Evolutionary conservation across 1,140 invertebrate species (phyloP).

Genomic region (Holcopasites calliopsidis): DNA sequence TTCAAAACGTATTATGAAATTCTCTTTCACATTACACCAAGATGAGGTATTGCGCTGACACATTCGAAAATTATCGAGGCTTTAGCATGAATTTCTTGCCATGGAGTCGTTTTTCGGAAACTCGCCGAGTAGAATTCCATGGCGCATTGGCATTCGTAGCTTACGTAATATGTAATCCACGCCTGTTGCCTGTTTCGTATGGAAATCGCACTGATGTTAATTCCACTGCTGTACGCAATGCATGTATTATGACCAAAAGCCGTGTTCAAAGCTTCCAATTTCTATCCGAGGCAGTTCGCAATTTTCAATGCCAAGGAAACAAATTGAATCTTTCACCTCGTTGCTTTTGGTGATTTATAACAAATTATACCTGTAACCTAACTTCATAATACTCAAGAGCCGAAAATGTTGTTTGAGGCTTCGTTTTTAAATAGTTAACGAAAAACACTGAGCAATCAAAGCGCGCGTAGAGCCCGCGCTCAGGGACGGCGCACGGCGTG

Average conservation of each 20-base stretch:
- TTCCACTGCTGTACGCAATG: slow-evolving; percentile 27
- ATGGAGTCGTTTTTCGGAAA: slow-evolving; percentile 16
- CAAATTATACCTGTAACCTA: neutral
- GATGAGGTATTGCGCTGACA: too few relatives aligned
- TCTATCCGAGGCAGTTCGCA: slow-evolving; percentile 1
- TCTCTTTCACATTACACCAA: too few relatives aligned
- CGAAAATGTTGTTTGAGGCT: too few relatives aligned
- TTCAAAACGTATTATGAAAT: too few relatives aligned
- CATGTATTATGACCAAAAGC: slow-evolving; percentile 43
- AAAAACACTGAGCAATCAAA: too few relatives aligned
- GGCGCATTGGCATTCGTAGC: slow-evolving; percentile 35
- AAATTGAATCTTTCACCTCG: neutral
- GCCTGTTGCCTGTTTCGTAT: slow-evolving; percentile 29
- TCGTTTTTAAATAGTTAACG: too few relatives aligned
- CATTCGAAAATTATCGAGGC: neutral
- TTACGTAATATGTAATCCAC: slow-evolving; percentile 38
- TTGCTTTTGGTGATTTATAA: neutral
- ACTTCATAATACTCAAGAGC: too few relatives aligned
- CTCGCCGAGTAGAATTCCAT: neutral
- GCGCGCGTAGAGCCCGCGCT: too few relatives aligned
- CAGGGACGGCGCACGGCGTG: too few relatives aligned
- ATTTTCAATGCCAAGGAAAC: neutral
- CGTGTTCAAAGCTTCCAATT: slow-evolving; percentile 37
- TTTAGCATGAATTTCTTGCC: neutral
- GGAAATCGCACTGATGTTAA: slow-evolving; percentile 31